A percentile compares a stretch with the other conserved stretches of the same genome.
Evolutionary conservation across 2,888 invertebrate species (phyloP).

Genomic region (Leptinotarsa tumamoca): DNA sequence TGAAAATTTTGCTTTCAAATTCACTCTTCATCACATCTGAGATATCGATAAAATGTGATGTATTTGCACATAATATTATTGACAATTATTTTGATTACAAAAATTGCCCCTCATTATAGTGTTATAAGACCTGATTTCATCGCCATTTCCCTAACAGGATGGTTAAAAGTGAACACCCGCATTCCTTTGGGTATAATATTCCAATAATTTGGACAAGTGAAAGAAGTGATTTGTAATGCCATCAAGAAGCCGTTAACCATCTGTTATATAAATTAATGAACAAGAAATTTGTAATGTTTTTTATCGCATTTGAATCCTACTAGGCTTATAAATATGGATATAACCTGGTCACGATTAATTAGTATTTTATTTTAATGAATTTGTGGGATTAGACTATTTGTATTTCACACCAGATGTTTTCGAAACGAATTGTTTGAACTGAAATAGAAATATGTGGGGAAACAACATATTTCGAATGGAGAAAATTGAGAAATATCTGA

Average conservation of each 20-base stretch:
- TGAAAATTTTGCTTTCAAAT: not conserved
- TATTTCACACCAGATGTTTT: too few species aligned
- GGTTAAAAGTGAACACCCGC: not conserved
- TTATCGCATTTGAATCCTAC: not conserved
- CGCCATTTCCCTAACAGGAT: not conserved
- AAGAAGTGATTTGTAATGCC: not conserved
- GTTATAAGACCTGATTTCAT: not conserved
- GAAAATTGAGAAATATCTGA: too few species aligned
- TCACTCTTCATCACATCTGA: not conserved
- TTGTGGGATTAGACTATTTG: too few species aligned
- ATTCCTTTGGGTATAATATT: constrained; percentile 3
- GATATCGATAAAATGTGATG: not conserved
- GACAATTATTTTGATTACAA: not conserved
- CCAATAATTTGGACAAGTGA: constrained; percentile 9
- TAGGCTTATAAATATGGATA: not conserved
- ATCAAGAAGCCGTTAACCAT: not conserved
- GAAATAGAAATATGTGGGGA: too few species aligned
- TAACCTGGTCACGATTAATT: too few species aligned
- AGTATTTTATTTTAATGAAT: too few species aligned
- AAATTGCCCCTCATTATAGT: not conserved
- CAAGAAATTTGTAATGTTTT: not conserved
- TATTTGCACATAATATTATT: not conserved
- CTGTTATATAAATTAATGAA: constrained; percentile 7
- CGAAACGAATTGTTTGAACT: too few species aligned
- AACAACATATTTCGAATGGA: too few species aligned